Percentiles rank a stretch among this genome's conserved stretches.
These are phyloP conservation scores for Archivesica marissinica DNA, from an alignment of 1,140 invertebrate species.

Conservation along the genomic window DNA sequence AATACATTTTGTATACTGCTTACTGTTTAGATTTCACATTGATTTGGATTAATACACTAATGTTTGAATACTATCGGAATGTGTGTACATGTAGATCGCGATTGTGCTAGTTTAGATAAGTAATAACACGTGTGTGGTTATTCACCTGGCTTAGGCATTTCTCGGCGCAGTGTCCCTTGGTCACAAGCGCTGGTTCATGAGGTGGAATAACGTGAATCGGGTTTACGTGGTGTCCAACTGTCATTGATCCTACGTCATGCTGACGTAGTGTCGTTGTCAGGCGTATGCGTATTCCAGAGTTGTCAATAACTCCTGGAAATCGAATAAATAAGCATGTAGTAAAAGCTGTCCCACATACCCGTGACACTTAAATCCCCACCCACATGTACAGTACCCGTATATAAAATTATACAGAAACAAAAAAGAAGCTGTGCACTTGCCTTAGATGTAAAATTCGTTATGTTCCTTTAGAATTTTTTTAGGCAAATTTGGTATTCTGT, in stretches of 20 bases:
- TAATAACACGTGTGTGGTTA: too few relatives aligned
- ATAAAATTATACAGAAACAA: too few relatives aligned
- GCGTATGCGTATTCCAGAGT: constrained; percentile 37
- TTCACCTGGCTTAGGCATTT: not conserved
- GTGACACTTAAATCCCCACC: too few relatives aligned
- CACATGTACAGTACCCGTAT: too few relatives aligned
- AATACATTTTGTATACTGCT: not conserved
- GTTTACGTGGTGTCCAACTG: not conserved
- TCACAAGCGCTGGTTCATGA: not conserved
- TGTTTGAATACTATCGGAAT: not conserved
- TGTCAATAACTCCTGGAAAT: constrained; percentile 16
- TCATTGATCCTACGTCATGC: constrained; percentile 30
- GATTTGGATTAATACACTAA: not conserved
- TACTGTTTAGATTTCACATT: not conserved
- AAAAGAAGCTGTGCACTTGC: too few relatives aligned
- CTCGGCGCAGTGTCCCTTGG: not conserved
- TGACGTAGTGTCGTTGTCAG: constrained; percentile 15
- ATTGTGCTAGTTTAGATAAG: too few relatives aligned
- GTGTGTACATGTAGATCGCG: too few relatives aligned
- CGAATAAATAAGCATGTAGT: too few relatives aligned
- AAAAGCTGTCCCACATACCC: too few relatives aligned
- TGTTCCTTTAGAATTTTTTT: too few relatives aligned
- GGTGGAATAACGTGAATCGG: not conserved
- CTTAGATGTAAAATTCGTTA: too few relatives aligned
- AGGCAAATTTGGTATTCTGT: too few relatives aligned